Evolutionary conservation across 2,888 invertebrate genomes (phyloP).

Genomic region (Drosophila dives): DNA sequence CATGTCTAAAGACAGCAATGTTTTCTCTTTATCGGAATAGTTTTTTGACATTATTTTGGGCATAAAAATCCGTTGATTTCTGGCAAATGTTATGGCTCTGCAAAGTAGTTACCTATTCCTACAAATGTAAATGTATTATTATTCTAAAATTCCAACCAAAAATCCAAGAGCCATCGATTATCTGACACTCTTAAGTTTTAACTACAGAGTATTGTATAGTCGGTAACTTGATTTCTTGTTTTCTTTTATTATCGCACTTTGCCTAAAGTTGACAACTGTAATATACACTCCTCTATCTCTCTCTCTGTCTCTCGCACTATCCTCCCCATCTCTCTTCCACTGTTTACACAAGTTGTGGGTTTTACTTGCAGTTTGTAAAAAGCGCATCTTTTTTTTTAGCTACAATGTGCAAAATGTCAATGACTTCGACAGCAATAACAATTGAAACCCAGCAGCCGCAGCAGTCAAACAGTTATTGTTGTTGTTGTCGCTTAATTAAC

Average conservation of each 20-base stretch:
- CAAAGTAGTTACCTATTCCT: background rate
- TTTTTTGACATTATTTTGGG: background rate
- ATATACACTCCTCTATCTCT: background rate
- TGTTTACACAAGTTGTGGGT: constrained; percentile 56
- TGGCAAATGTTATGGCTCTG: background rate
- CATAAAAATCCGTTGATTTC: background rate
- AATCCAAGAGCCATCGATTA: background rate
- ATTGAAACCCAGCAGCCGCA: constrained; percentile 56
- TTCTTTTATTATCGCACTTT: constrained; percentile 34
- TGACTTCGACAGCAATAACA: constrained; percentile 66
- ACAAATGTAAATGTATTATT: background rate
- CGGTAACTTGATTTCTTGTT: background rate
- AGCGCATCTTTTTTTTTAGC: constrained; percentile 31
- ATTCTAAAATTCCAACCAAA: background rate
- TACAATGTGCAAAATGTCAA: constrained; percentile 69
- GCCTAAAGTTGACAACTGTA: constrained; percentile 38
- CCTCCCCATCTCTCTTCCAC: background rate
- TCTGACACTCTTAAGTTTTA: background rate
- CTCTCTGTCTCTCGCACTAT: background rate
- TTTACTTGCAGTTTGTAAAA: constrained; percentile 52
- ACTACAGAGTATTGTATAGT: background rate
- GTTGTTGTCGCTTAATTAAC: constrained; percentile 59
- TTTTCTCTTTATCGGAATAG: background rate
- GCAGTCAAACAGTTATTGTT: constrained; percentile 23
- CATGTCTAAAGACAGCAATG: background rate